A percentile compares a stretch with the other conserved stretches of the same genome.
These are phyloP conservation scores for Cerceris ruficornis DNA, from an alignment of 2,888 invertebrate species.

Conservation along the genomic window DNA sequence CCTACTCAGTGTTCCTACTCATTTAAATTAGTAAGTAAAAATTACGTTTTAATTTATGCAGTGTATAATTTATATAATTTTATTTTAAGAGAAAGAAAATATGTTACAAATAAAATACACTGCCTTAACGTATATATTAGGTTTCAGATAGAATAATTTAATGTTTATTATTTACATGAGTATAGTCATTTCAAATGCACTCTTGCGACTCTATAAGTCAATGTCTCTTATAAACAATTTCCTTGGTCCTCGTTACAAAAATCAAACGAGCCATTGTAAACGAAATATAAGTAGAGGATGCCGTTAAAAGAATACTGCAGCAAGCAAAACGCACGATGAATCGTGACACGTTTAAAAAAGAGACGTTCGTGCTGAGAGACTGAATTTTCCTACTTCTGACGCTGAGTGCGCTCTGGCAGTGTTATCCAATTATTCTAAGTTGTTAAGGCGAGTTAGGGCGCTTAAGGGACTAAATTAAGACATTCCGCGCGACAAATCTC, in stretches of 20 bases:
- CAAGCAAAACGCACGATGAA: conserved; percentile 30
- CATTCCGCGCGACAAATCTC: conserved; percentile 82
- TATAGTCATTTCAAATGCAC: too few species aligned
- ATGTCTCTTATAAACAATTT: not conserved
- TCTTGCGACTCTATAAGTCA: not conserved
- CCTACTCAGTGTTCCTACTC: too few species aligned
- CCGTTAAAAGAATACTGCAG: conserved; percentile 11
- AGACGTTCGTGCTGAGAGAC: conserved; percentile 46
- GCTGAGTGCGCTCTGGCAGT: conserved; percentile 67
- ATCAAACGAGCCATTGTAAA: not conserved
- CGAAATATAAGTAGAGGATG: conserved; percentile 8
- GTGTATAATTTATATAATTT: too few species aligned
- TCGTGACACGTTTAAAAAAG: conserved; percentile 48
- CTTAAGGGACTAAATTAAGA: conserved; percentile 82
- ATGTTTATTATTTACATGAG: too few species aligned
- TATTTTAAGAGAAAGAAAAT: too few species aligned
- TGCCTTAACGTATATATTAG: too few species aligned
- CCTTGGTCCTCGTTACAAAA: not conserved
- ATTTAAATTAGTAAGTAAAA: too few species aligned
- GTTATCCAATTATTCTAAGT: conserved; percentile 82
- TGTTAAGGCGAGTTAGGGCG: conserved; percentile 82
- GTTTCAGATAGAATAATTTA: too few species aligned
- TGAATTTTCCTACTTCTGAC: conserved; percentile 64
- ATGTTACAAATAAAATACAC: too few species aligned
- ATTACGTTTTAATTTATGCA: too few species aligned